Percentiles rank a stretch among this genome's conserved stretches.
Conservation (phyloP, 1,140 invertebrate genomes). For the Eriosoma lanigerum region DNA sequence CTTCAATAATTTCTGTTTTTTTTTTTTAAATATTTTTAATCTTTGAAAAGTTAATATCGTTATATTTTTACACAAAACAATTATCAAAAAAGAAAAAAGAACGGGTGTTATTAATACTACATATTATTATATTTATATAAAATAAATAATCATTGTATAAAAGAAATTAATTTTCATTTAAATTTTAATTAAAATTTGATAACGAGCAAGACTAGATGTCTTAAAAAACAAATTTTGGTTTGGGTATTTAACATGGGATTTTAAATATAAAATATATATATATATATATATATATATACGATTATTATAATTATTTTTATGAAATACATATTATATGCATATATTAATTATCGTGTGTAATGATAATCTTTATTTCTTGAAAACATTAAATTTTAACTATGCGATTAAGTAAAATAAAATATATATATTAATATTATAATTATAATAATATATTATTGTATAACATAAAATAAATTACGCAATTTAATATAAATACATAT, state of each 20-base stretch:
- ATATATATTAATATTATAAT: neutral
- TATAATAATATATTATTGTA: too few species aligned
- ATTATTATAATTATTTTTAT: conserved; percentile 30
- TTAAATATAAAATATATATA: too few species aligned
- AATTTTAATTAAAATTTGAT: conserved; percentile 34
- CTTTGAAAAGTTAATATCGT: conserved; percentile 3
- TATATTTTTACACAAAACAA: conserved; percentile 8
- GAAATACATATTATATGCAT: neutral
- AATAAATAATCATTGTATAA: neutral
- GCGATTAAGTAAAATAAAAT: neutral
- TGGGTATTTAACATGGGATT: conserved; percentile 39
- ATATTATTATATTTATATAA: conserved; percentile 7
- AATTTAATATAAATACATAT: neutral
- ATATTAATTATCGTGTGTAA: conserved; percentile 17
- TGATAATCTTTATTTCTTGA: conserved; percentile 4
- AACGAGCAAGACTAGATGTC: neutral
- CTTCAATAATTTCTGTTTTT: conserved; percentile 33
- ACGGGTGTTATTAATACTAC: neutral
- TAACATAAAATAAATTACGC: too few species aligned
- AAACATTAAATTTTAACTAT: conserved; percentile 17
- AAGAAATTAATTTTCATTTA: neutral
- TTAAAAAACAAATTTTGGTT: conserved; percentile 28
- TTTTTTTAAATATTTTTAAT: conserved; percentile 17
- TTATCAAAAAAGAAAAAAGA: neutral
- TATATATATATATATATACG: too few species aligned